phyloP scores from a whole-genome alignment of 2,797 vertebrate species.

The Hafferia zeledoni region DNA sequence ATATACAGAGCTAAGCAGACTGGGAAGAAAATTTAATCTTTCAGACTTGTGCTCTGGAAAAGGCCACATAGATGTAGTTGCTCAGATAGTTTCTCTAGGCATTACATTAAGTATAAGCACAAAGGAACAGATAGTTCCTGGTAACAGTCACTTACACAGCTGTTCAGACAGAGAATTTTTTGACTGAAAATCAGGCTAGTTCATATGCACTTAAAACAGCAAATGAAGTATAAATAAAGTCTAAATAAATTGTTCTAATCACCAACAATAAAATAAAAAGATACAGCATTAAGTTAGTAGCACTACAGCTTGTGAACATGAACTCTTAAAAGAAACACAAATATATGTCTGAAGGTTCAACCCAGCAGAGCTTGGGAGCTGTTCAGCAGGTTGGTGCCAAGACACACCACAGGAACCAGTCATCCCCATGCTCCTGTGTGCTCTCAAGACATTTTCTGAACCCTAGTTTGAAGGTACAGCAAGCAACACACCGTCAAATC shows the following conservation, averaged over 20 bases:
- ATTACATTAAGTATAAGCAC: slow-evolving; percentile 42
- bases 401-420: neutral
- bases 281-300: neutral
- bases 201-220: slow-evolving; percentile 12
- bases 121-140: slow-evolving; percentile 34
- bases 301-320: neutral
- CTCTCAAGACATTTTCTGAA: neutral
- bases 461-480: neutral
- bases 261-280: neutral
- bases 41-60: slow-evolving; percentile 68
- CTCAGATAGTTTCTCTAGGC: slow-evolving; percentile 70
- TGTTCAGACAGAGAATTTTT: slow-evolving; percentile 7
- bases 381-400: neutral
- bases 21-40: slow-evolving; percentile 21
- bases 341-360: neutral
- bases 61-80: slow-evolving; percentile 71
- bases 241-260: neutral
- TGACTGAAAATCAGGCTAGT: neutral
- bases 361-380: neutral
- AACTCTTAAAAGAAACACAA: neutral
- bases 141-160: slow-evolving; percentile 2
- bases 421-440: neutral
- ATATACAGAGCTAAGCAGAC: slow-evolving; percentile 51
- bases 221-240: slow-evolving; percentile 20
- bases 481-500: neutral